phyloP scores from a whole-genome alignment of 2,797 vertebrate species.

The Luscinia megarhynchos region DNA sequence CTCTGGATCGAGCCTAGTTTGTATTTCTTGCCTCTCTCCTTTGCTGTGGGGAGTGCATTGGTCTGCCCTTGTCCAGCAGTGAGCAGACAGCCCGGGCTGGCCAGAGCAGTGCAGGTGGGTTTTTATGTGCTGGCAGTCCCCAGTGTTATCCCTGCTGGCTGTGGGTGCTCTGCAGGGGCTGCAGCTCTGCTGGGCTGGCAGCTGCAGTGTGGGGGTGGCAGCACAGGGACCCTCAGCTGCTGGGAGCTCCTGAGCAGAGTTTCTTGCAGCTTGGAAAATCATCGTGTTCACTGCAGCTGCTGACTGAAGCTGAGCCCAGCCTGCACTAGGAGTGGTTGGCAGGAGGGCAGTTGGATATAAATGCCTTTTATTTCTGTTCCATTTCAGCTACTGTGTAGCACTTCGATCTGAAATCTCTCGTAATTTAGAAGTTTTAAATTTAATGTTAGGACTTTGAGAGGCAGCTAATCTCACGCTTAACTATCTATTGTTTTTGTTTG shows the following conservation, averaged over 20 bases:
- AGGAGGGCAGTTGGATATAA: not conserved
- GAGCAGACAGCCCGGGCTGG: not conserved
- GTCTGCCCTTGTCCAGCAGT: not conserved
- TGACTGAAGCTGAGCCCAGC: not conserved
- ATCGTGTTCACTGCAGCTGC: accelerated
- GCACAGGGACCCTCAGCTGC: not conserved
- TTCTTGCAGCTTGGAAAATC: not conserved
- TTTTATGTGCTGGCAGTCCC: not conserved
- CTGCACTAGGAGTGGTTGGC: not conserved
- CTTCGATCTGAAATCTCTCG: not conserved
- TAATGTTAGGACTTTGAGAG: not conserved
- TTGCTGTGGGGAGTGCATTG: not conserved
- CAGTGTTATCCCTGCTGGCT: not conserved
- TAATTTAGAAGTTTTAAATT: not conserved
- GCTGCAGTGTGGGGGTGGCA: accelerated
- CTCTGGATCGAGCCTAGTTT: not conserved
- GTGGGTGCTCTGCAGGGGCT: not conserved
- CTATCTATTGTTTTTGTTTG: not conserved
- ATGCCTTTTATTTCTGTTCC: not conserved
- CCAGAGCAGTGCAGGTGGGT: accelerated
- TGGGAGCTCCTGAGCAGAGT: not conserved
- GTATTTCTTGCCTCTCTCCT: not conserved
- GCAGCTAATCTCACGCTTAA: not conserved
- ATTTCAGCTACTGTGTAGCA: not conserved
- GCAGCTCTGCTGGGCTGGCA: not conserved